These are phyloP conservation scores for Amaurobius ferox DNA, from an alignment of 2,888 invertebrate species.

Conservation along the genomic window DNA sequence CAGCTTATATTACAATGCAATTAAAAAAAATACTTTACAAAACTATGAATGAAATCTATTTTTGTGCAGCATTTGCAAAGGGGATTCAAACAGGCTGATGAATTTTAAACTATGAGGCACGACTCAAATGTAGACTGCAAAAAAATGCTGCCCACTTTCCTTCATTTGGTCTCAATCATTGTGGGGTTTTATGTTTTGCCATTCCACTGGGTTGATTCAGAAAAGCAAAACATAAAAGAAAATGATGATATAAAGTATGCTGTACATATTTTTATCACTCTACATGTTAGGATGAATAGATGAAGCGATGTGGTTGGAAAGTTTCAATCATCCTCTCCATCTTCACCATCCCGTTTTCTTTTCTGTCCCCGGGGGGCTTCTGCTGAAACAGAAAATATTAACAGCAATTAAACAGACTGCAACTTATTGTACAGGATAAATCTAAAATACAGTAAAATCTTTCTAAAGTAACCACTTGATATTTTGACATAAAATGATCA, in stretches of 20 bases:
- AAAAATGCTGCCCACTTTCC: slow-evolving; percentile 47
- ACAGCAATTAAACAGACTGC: too few relatives aligned
- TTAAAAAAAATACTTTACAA: slow-evolving; percentile 61
- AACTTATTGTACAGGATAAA: too few relatives aligned
- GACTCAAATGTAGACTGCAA: slow-evolving; percentile 52
- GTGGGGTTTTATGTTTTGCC: slow-evolving; percentile 59
- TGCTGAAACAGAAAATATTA: not conserved
- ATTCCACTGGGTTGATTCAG: slow-evolving; percentile 32
- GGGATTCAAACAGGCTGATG: slow-evolving; percentile 59
- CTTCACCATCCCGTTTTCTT: slow-evolving; percentile 65
- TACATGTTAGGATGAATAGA: slow-evolving; percentile 71
- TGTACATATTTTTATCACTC: slow-evolving; percentile 72
- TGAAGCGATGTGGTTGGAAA: slow-evolving; percentile 68
- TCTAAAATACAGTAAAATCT: too few relatives aligned
- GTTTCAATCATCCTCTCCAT: slow-evolving; percentile 67
- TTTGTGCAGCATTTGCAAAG: slow-evolving; percentile 57
- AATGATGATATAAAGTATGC: slow-evolving; percentile 65
- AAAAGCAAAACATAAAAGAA: slow-evolving; percentile 61
- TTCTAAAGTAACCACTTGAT: too few relatives aligned
- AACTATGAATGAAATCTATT: slow-evolving; percentile 45
- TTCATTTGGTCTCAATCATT: slow-evolving; percentile 67
- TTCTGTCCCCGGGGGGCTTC: slow-evolving; percentile 61
- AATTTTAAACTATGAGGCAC: slow-evolving; percentile 68
- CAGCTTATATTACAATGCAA: slow-evolving; percentile 51
- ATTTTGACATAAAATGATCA: too few relatives aligned